phyloP scores from a whole-genome alignment of 2,113 vertebrate species.

The Glaucomys volans region DNA sequence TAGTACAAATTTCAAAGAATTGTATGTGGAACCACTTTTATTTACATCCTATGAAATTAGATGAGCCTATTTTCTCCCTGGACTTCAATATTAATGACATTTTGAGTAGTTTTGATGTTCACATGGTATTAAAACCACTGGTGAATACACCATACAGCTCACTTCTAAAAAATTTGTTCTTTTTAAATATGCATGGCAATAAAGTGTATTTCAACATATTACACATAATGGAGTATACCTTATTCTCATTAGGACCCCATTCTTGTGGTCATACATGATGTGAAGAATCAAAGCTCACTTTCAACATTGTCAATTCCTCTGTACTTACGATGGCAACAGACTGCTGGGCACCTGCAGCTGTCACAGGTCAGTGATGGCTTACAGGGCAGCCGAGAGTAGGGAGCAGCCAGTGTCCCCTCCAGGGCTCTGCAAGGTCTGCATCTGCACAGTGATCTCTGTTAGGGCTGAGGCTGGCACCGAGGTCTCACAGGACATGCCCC shows the following conservation, averaged over 20 bases:
- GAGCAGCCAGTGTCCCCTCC: fast-evolving
- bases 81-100: not conserved
- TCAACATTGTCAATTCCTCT: too few relatives aligned
- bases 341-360: too few relatives aligned
- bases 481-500: not conserved
- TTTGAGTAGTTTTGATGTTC: not conserved
- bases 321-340: not conserved
- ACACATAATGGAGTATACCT: too few relatives aligned
- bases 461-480: too few relatives aligned
- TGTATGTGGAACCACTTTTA: not conserved
- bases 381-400: not conserved
- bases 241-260: too few relatives aligned
- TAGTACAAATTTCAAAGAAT: not conserved
- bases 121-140: not conserved
- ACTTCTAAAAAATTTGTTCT: too few relatives aligned
- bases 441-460: too few relatives aligned
- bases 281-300: not conserved
- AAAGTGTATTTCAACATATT: too few relatives aligned
- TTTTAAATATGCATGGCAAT: too few relatives aligned
- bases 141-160: not conserved
- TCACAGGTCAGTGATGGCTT: too few relatives aligned
- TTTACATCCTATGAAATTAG: not conserved
- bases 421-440: not conserved
- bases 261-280: too few relatives aligned
- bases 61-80: not conserved